A percentile compares a stretch with the other conserved stretches of the same genome.
phyloP scores from a whole-genome alignment of 2,888 invertebrate genomes.

The Abrostola triplasia region DNA sequence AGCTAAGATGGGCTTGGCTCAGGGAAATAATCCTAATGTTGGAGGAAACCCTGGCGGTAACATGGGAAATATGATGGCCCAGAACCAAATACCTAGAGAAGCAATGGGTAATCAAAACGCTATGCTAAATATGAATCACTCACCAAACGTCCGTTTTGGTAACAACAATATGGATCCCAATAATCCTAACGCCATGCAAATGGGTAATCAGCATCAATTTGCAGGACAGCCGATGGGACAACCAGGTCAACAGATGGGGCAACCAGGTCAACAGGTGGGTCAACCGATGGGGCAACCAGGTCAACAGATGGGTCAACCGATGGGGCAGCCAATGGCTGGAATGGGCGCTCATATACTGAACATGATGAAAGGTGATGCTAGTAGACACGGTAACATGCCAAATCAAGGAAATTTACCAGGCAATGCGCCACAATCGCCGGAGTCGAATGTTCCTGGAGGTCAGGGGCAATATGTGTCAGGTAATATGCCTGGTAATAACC shows the following conservation, averaged over 20 bases:
- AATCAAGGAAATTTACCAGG: slow-evolving; percentile 46
- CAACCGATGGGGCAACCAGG: slow-evolving; percentile 10
- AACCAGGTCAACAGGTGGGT: slow-evolving; percentile 8
- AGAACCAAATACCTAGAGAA: slow-evolving; percentile 47
- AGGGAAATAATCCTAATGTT: slow-evolving; percentile 35
- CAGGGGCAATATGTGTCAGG: slow-evolving; percentile 34
- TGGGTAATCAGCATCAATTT: slow-evolving; percentile 26
- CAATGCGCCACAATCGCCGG: slow-evolving; percentile 61
- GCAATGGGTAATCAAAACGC: slow-evolving; percentile 37
- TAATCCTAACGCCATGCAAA: slow-evolving; percentile 18
- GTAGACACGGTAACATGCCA: slow-evolving; percentile 26
- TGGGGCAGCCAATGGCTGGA: slow-evolving; percentile 49
- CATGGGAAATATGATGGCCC: slow-evolving; percentile 36
- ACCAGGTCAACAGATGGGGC: slow-evolving; percentile 11
- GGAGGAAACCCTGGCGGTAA: slow-evolving; percentile 21
- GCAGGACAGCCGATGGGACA: slow-evolving; percentile 8
- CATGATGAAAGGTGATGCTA: slow-evolving; percentile 69
- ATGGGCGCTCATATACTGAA: slow-evolving; percentile 78
- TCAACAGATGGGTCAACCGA: slow-evolving; percentile 19
- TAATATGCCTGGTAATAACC: slow-evolving; percentile 25
- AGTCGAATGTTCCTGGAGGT: slow-evolving; percentile 20
- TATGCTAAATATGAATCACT: slow-evolving; percentile 19
- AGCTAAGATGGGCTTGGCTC: slow-evolving; percentile 67
- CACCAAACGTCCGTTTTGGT: slow-evolving; percentile 42
- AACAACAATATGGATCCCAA: slow-evolving; percentile 38